Evolutionary conservation across 2,113 vertebrate genomes (phyloP).

Genomic region (Hippotragus niger): DNA sequence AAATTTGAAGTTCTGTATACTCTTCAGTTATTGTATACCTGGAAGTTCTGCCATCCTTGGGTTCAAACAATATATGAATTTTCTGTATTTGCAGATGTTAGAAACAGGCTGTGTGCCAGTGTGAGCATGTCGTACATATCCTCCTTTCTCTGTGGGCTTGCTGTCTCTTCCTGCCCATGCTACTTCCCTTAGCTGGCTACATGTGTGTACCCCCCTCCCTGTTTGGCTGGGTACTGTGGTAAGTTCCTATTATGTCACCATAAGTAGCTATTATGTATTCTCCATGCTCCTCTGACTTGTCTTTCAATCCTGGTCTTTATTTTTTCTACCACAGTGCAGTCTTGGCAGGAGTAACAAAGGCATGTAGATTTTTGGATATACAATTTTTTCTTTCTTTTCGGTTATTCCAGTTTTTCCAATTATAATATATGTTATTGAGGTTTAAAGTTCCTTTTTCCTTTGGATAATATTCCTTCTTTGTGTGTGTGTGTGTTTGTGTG

Average conservation of each 20-base stretch:
- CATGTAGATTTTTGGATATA: not conserved
- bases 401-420: not conserved
- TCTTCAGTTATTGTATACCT: slow-evolving; percentile 29
- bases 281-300: not conserved
- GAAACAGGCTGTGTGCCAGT: not conserved
- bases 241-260: not conserved
- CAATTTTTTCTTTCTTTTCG: slow-evolving; percentile 5
- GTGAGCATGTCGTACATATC: not conserved
- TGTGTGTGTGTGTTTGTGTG: not conserved
- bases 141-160: not conserved
- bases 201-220: not conserved
- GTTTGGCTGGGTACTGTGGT: not conserved
- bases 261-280: not conserved
- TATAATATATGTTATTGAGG: not conserved
- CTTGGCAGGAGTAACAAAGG: not conserved
- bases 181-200: not conserved
- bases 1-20: not conserved
- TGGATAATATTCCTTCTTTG: not conserved
- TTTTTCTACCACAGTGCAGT: not conserved
- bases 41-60: not conserved
- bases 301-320: not conserved
- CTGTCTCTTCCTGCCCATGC: not conserved
- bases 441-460: not conserved
- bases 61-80: not conserved
- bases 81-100: slow-evolving; percentile 14